A percentile compares a stretch with the other conserved stretches of the same genome.
Evolutionary conservation across 2,797 vertebrate genomes (phyloP).

Genomic region (Miichthys miiuy): DNA sequence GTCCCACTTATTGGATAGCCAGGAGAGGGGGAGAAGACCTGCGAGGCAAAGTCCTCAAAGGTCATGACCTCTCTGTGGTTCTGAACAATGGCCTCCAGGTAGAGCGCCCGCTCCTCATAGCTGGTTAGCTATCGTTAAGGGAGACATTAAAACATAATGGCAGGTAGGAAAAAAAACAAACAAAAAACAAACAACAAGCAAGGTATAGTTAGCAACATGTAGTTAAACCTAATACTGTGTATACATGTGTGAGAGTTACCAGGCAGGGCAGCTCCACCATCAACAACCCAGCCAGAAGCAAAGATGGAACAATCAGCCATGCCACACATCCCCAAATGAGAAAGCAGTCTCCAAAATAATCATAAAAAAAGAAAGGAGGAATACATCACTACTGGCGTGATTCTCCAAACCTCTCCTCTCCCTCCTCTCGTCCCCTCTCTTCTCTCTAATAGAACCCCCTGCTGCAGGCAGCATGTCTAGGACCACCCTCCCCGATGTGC

Average conservation of each 20-base stretch:
- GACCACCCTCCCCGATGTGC: constrained; percentile 82
- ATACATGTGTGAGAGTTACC: constrained; percentile 24
- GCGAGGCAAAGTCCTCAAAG: constrained; percentile 97
- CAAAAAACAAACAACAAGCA: constrained; percentile 2
- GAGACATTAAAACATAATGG: constrained; percentile 58
- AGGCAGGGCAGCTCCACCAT: constrained; percentile 46
- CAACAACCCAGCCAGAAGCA: constrained; percentile 59
- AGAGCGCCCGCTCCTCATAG: constrained; percentile 97
- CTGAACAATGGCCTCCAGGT: constrained; percentile 98
- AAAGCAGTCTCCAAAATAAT: constrained; percentile 88
- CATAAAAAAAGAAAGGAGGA: constrained; percentile 69
- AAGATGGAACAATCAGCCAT: constrained; percentile 72
- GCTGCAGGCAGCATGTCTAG: constrained; percentile 88
- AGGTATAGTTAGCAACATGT: not conserved
- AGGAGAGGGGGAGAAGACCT: constrained; percentile 96
- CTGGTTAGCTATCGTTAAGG: constrained; percentile 80
- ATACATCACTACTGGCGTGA: constrained; percentile 90
- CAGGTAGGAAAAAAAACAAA: not conserved
- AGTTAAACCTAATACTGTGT: not conserved
- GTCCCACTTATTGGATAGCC: constrained; percentile 91
- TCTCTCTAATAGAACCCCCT: constrained; percentile 91
- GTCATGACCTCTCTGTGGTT: constrained; percentile 98
- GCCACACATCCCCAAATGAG: constrained; percentile 83
- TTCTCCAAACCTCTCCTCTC: constrained; percentile 77
- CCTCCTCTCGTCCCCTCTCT: constrained; percentile 72